Percentiles rank a stretch among this genome's conserved stretches.
Conservation (phyloP, 2,888 invertebrate genomes). For the Diarsia mendica region DNA sequence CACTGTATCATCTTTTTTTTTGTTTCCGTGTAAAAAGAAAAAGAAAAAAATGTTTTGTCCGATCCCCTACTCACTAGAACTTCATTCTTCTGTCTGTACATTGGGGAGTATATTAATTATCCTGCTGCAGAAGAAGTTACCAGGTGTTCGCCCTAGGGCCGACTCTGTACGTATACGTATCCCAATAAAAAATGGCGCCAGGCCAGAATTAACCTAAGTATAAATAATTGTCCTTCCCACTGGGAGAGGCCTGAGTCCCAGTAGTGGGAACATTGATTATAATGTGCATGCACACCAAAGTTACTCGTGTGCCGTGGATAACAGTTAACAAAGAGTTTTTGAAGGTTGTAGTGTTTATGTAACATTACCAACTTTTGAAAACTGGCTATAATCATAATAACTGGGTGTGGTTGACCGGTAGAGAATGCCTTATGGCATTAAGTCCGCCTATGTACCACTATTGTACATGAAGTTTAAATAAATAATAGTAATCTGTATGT, state of each 20-base stretch:
- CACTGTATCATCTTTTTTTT: no score
- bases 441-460: no score
- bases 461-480: background rate
- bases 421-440: no score
- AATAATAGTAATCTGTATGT: background rate
- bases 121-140: no score
- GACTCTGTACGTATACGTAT: slow-evolving; percentile 1
- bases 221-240: background rate
- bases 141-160: no score
- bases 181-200: slow-evolving; percentile 31
- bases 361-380: background rate
- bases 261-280: background rate
- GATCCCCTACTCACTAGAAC: background rate
- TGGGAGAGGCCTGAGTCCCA: background rate
- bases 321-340: background rate
- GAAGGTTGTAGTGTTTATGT: background rate
- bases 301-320: background rate
- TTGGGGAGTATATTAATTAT: no score
- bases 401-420: no score
- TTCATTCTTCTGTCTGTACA: background rate
- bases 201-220: slow-evolving; percentile 23
- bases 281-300: background rate
- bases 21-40: no score
- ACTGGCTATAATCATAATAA: background rate
- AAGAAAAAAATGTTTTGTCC: no score